These are phyloP conservation scores for Amazona vittata DNA, from an alignment of 2,113 vertebrate species.

Conservation along the genomic window DNA sequence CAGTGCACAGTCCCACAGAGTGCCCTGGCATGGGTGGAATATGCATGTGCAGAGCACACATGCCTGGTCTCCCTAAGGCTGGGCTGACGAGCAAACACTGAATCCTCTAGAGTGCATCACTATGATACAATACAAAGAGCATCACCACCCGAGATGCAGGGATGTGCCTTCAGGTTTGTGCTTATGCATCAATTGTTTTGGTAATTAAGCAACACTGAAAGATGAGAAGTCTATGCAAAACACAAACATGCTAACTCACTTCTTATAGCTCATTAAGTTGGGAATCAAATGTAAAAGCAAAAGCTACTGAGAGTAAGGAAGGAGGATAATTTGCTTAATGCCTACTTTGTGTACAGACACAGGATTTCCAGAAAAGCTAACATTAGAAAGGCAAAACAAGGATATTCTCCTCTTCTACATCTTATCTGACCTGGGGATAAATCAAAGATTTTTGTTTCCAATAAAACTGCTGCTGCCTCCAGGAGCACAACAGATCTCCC, in stretches of 20 bases:
- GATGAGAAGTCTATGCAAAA: not conserved
- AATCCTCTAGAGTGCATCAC: fast-evolving
- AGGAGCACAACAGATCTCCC: not conserved
- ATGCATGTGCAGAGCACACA: fast-evolving
- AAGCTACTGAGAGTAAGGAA: not conserved
- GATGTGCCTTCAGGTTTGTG: not conserved
- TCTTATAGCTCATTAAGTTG: not conserved
- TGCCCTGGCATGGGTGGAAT: not conserved
- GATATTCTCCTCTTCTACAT: not conserved
- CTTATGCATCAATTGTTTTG: not conserved
- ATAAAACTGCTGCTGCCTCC: not conserved
- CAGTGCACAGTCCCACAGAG: not conserved
- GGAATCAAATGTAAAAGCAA: not conserved
- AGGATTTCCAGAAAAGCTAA: not conserved
- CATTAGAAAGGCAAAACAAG: not conserved
- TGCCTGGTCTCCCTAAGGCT: not conserved
- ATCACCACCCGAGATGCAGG: fast-evolving
- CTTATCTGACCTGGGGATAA: not conserved
- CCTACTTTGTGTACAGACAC: not conserved
- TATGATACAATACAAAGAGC: too few species aligned
- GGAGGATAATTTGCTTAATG: not conserved
- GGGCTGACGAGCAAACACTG: not conserved
- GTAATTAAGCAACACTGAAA: not conserved
- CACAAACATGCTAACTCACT: not conserved
- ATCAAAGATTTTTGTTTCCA: not conserved